Evolutionary conservation across 1,140 invertebrate species (phyloP), one percentile per base, ranked within the genome.

Genomic region (Penaeus chinensis): DNA sequence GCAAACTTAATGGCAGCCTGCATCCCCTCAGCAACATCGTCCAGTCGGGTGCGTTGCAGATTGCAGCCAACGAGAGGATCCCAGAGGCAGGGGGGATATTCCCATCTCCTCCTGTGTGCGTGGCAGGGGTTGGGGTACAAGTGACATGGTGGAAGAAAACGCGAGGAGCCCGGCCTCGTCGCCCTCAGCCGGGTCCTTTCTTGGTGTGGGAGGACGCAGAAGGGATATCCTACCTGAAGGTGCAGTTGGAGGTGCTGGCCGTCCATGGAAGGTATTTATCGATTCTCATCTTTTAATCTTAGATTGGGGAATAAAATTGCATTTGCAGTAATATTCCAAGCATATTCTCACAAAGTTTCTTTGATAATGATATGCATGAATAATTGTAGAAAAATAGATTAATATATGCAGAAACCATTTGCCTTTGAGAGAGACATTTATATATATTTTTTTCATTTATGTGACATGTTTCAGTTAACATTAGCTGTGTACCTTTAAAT

Each of bases 241-340:
- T 85, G 60, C 76, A 80, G 27, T 79, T 90, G 32, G 83, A 90
- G 65, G 83, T 90, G 69, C 65, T 90, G 62, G 86, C 84, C 24
- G 86, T 90, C 22, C 84, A 90, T 83, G 89, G 89, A 84, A 90
- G 89, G 89, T 85, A 61, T 74, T 81, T 62, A 5, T n/a, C 37
- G 4, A 42, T 2, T 42, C 37, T 8, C 7, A 42, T 54, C 54
- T 10, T 13, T 54, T 54, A 0, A 16, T 54, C 16, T 54, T 54
- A 16, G 8, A 2, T 54, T 54, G 54, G 10, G 0, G 54, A 42
- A 42, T 42, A 42, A 42, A 42, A 7, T 42, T 42, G 4, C 37
- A 42, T 16, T 0, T 54, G 11, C 10, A 54, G 16, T 54, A 2
- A 54, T 16, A 54, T 54, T 54, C 2, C 16, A 0, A 54, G 1